Evolutionary conservation across 2,797 vertebrate genomes (phyloP), one percentile per base, ranked within the genome.

Genomic region (Lepilemur septentrionalis): DNA sequence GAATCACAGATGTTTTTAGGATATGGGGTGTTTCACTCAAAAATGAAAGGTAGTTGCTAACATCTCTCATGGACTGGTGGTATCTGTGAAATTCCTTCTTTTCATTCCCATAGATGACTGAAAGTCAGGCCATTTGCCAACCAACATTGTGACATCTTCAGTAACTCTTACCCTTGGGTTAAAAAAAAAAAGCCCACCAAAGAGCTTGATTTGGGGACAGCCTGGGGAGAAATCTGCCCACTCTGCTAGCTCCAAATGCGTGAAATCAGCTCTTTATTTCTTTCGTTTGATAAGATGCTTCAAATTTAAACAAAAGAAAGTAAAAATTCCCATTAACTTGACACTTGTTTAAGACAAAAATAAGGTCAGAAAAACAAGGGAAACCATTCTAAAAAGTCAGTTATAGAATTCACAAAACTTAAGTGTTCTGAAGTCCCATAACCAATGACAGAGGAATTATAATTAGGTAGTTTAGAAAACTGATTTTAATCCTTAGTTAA

Each of bases 281-380:
- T 18, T 73, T 91, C 46, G 30, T 76, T 23, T 72, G 72, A 91
- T 84, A 35, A 91, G 65, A 41, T 91, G 81, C 92, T 91, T 93
- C 81, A 75, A 35, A 76, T 35, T 84, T 65, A 59, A 50, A 30
- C 41, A 55, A 73, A 72, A 85, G 10, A 46, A 78, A 76, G 25
- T 4, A 38, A n/a, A 83, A 78, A 59, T 73, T 14, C 28, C 7
- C 6, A 50, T 8, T 23, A 41, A 80, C 38, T 6, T 5, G 22
- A 80, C 32, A 52, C 4, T 85, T 84, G 17, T 59, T 82, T 84
- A 92, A 22, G 43, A 70, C 43, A 61, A 80, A 55, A 93, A 82
- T 22, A 65, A 84, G 41, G 83, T 73, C 30, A 89, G 76, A 81
- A 95, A 85, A 92, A 72, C n/a, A 86, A 82, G 86, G 18, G 75